phyloP scores from a whole-genome alignment of 2,797 vertebrate genomes.

The Danio jaintianensis region DNA sequence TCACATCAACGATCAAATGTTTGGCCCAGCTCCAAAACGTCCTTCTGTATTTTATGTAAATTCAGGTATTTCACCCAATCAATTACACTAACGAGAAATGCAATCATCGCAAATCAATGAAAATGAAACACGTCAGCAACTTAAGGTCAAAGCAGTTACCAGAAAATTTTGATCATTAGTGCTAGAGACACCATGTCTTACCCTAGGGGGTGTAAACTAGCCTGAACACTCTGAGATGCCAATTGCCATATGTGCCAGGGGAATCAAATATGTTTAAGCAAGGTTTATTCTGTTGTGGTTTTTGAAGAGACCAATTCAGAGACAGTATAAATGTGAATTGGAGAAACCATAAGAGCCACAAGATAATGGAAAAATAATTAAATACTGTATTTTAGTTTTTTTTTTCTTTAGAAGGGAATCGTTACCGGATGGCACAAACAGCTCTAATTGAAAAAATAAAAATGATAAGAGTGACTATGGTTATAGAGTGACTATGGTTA shows the following conservation, averaged over 20 bases:
- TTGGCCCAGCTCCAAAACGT: background rate
- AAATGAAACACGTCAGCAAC: constrained; percentile 9
- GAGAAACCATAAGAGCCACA: background rate
- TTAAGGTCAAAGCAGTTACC: constrained; percentile 36
- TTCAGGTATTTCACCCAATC: constrained; percentile 31
- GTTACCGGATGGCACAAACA: too few species aligned
- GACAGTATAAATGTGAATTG: background rate
- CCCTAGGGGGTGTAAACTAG: background rate
- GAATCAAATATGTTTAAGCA: background rate
- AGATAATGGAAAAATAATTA: too few species aligned
- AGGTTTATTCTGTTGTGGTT: background rate
- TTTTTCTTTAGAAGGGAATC: too few species aligned
- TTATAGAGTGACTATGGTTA: too few species aligned
- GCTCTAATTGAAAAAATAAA: too few species aligned
- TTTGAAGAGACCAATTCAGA: background rate
- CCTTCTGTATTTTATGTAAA: constrained; percentile 31
- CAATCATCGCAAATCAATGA: constrained; percentile 9
- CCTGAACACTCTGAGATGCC: background rate
- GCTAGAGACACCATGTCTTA: constrained; percentile 29
- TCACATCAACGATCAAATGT: constrained; percentile 24
- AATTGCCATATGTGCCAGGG: background rate
- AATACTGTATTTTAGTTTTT: too few species aligned
- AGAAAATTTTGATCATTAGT: constrained; percentile 15
- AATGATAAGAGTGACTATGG: too few species aligned
- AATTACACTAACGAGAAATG: constrained; percentile 41